A percentile compares a stretch with the other conserved stretches of the same genome.
phyloP scores from a whole-genome alignment of 2,797 vertebrate species.

The Danio choprae region DNA sequence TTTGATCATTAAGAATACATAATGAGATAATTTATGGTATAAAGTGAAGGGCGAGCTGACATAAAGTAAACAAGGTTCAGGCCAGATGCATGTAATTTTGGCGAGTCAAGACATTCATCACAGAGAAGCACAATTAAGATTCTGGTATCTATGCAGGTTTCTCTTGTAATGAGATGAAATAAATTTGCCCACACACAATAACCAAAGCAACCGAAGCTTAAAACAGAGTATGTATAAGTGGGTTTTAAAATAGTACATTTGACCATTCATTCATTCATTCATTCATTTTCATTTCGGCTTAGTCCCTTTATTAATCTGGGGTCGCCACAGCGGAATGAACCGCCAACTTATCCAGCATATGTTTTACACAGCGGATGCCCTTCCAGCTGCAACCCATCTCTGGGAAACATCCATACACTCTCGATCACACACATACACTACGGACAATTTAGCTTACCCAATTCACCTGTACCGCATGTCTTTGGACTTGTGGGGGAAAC shows the following conservation, averaged over 20 bases:
- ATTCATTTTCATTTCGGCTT: too few species aligned
- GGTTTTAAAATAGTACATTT: conserved; percentile 1
- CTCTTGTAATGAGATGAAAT: background rate
- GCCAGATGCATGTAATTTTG: conserved; percentile 20
- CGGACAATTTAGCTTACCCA: too few species aligned
- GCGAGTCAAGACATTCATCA: conserved; percentile 33
- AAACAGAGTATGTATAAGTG: background rate
- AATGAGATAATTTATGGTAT: conserved; percentile 35
- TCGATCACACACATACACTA: too few species aligned
- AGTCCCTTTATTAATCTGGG: too few species aligned
- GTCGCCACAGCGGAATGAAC: too few species aligned
- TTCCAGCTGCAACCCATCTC: too few species aligned
- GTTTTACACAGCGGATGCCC: too few species aligned
- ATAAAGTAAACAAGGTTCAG: conserved; percentile 39
- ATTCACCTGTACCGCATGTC: too few species aligned
- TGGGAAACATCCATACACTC: too few species aligned
- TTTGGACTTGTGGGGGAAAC: too few species aligned
- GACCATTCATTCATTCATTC: too few species aligned
- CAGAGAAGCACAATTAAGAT: conserved; percentile 31
- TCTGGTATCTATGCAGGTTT: conserved; percentile 23
- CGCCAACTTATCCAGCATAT: too few species aligned
- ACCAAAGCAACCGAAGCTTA: background rate
- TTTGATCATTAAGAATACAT: conserved; percentile 46
- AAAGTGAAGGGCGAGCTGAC: conserved; percentile 15
- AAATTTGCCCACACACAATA: background rate